These are phyloP conservation scores for Clavelina lepadiformis DNA, from an alignment of 23 tunicate species.

Conservation along the genomic window DNA sequence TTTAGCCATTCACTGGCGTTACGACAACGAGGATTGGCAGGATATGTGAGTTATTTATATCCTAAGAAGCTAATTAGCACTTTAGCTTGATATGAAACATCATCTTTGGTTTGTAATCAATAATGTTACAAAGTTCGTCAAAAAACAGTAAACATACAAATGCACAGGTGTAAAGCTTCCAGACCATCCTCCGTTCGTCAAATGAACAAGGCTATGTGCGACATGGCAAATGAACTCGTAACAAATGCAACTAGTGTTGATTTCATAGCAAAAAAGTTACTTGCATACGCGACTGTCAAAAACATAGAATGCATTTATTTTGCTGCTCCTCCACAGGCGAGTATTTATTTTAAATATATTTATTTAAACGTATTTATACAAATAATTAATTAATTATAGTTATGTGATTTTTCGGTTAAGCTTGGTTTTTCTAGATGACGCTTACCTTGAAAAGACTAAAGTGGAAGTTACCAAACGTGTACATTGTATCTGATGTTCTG, in stretches of 20 bases:
- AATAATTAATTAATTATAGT: too few relatives aligned
- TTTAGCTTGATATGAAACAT: too few relatives aligned
- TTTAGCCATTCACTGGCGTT: conserved; percentile 89
- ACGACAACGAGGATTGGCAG: conserved; percentile 80
- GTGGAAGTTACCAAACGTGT: conserved; percentile 28
- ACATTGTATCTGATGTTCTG: conserved; percentile 47
- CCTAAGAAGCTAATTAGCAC: too few relatives aligned
- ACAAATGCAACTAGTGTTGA: conserved; percentile 37
- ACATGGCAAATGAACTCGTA: conserved; percentile 45
- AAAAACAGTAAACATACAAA: too few relatives aligned
- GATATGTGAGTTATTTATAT: conserved; percentile 97
- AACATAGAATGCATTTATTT: conserved; percentile 35
- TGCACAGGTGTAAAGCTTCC: conserved; percentile 76
- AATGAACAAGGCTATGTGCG: conserved; percentile 77
- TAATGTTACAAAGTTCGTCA: too few relatives aligned
- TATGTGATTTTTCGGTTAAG: too few relatives aligned
- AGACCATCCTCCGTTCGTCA: conserved; percentile 81
- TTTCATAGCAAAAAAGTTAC: conserved; percentile 24
- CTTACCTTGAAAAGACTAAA: conserved; percentile 28
- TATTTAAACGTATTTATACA: too few relatives aligned
- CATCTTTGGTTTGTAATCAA: too few relatives aligned
- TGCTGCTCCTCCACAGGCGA: conserved; percentile 88
- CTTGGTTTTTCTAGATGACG: conserved; percentile 42
- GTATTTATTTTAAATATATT: too few relatives aligned
- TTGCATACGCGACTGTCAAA: conserved; percentile 27